Evolutionary conservation across 2,888 invertebrate genomes (phyloP).

Genomic region (Hesperia comma): DNA sequence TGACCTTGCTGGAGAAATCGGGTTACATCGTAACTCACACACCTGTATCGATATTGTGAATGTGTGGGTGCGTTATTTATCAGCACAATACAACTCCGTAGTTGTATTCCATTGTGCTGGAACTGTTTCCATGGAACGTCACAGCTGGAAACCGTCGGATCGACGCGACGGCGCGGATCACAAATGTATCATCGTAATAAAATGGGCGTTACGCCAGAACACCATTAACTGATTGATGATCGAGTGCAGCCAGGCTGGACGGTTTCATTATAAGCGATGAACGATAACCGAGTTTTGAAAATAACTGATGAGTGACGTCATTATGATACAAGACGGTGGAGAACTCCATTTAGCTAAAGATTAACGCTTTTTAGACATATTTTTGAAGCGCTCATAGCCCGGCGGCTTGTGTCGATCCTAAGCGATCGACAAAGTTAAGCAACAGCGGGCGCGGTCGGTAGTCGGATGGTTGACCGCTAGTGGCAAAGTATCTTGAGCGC

Average conservation of each 20-base stretch:
- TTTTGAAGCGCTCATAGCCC: no score
- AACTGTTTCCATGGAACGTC: constrained; percentile 15
- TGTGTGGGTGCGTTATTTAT: neutral
- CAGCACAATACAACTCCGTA: constrained; percentile 13
- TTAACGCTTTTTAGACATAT: no score
- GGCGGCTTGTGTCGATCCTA: no score
- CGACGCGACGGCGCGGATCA: constrained; percentile 41
- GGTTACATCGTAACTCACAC: neutral
- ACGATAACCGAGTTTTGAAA: neutral
- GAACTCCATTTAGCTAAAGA: no score
- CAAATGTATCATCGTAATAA: constrained; percentile 46
- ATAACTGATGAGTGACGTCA: neutral
- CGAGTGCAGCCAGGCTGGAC: constrained; percentile 8
- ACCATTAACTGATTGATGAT: constrained; percentile 41
- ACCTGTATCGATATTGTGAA: neutral
- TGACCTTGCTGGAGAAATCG: no score
- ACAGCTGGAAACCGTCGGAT: constrained; percentile 29
- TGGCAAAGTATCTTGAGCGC: no score
- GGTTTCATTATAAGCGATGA: neutral
- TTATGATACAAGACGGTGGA: no score
- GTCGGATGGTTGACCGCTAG: no score
- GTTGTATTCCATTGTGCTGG: no score
- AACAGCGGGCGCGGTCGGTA: no score
- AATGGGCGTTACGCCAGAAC: constrained; percentile 42
- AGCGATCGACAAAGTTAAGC: no score